Conservation (phyloP, 2,888 invertebrate genomes). For the Mimachlamys varia region DNA sequence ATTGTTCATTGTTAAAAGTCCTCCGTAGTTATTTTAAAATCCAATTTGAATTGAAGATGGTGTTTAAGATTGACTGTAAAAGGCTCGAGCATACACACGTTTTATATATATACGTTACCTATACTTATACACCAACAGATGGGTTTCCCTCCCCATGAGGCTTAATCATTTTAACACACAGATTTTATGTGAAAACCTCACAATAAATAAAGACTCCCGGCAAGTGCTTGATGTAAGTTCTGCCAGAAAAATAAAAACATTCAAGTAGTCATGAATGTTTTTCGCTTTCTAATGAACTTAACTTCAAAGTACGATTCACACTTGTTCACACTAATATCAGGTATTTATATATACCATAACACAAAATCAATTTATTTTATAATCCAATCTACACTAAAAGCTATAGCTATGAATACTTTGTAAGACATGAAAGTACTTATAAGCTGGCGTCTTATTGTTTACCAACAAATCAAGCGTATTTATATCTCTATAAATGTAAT, state of each 20-base stretch:
- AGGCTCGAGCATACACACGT: not conserved
- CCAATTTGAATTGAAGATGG: not conserved
- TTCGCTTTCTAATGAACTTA: not conserved
- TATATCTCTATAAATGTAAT: not conserved
- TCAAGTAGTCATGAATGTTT: not conserved
- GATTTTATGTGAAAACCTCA: not conserved
- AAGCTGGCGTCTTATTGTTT: not conserved
- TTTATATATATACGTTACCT: not conserved
- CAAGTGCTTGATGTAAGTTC: not conserved
- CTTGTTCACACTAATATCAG: not conserved
- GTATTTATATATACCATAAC: not conserved
- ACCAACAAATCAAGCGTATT: not conserved
- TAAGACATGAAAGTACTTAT: not conserved
- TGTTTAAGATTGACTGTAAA: not conserved
- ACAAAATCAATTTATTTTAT: slow-evolving; percentile 21
- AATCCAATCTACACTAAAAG: not conserved
- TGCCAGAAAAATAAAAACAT: not conserved
- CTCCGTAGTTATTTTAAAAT: not conserved
- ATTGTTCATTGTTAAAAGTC: not conserved
- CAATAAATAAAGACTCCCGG: not conserved
- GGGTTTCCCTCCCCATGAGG: too few species aligned
- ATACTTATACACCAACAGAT: not conserved
- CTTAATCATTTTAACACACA: slow-evolving; percentile 1
- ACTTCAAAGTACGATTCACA: not conserved
- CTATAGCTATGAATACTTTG: not conserved